phyloP scores from a whole-genome alignment of 1,140 invertebrate species.

The Adoxophyes honmai region DNA sequence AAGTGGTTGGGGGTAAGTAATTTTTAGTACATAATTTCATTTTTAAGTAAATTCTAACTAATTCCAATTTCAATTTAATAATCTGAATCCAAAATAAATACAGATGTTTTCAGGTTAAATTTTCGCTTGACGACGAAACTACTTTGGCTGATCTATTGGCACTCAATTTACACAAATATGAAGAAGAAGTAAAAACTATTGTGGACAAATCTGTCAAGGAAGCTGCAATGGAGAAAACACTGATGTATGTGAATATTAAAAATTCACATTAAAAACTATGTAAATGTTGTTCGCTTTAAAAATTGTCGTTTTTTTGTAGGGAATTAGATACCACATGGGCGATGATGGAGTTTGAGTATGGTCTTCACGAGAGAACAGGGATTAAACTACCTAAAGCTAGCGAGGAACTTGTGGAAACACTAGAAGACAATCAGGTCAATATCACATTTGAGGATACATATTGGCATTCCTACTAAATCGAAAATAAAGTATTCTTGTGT shows the following conservation, averaged over 20 bases:
- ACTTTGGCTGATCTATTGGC: slow-evolving; percentile 92
- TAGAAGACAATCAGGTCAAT: slow-evolving; percentile 96
- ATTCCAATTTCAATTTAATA: no score
- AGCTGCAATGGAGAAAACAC: slow-evolving; percentile 94
- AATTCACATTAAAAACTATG: no score
- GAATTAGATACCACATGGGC: slow-evolving; percentile 92
- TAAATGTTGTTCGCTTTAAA: background rate
- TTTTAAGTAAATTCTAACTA: no score
- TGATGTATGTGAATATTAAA: slow-evolving; percentile 67
- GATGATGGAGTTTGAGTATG: slow-evolving; percentile 89
- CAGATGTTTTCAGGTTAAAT: slow-evolving; percentile 78
- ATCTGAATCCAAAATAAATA: no score
- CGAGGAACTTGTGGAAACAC: slow-evolving; percentile 93
- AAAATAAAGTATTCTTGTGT: no score
- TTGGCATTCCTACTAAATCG: no score
- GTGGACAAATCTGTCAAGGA: slow-evolving; percentile 98
- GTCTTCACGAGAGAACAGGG: slow-evolving; percentile 88
- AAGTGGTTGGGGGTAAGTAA: no score
- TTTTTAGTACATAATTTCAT: no score
- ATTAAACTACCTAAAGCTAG: slow-evolving; percentile 86
- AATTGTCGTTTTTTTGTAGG: slow-evolving; percentile 51
- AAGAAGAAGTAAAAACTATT: slow-evolving; percentile 96
- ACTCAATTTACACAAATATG: slow-evolving; percentile 92
- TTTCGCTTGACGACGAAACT: slow-evolving; percentile 85
- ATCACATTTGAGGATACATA: no score